A percentile compares a stretch with the other conserved stretches of the same genome.
These are phyloP conservation scores for Phataginus tricuspis DNA, from an alignment of 2,797 vertebrate genomes.

Conservation along the genomic window DNA sequence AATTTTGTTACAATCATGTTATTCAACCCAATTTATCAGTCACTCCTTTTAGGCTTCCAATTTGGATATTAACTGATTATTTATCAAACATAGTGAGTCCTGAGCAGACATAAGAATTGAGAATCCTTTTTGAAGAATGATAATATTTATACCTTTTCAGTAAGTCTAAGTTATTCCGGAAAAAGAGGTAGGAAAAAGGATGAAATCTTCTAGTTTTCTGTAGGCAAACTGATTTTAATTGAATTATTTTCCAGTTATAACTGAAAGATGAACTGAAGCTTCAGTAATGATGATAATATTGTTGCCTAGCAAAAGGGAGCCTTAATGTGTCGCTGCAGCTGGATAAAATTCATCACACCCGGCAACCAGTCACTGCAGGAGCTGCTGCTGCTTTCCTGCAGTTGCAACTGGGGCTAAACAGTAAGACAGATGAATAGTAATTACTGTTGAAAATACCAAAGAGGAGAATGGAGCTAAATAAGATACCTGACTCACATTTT, in stretches of 20 bases:
- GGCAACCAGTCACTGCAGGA: not conserved
- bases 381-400: not conserved
- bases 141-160: not conserved
- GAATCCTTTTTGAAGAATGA: not conserved
- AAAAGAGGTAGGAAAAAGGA: not conserved
- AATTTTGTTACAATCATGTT: not conserved
- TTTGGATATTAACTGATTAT: not conserved
- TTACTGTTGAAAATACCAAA: not conserved
- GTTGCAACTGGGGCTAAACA: not conserved
- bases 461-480: not conserved
- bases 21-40: not conserved
- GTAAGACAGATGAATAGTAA: constrained; percentile 1
- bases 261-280: constrained; percentile 1
- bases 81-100: not conserved
- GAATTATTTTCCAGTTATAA: not conserved
- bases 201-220: not conserved
- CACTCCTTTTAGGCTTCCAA: constrained; percentile 14
- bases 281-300: not conserved
- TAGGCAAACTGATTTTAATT: constrained; percentile 6
- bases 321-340: not conserved
- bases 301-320: constrained; percentile 3
- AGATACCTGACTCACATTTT: not conserved
- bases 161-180: not conserved
- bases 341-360: not conserved
- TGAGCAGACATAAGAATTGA: not conserved